phyloP scores from a whole-genome alignment of 2,888 invertebrate species.

The Eristalis arbustorum region DNA sequence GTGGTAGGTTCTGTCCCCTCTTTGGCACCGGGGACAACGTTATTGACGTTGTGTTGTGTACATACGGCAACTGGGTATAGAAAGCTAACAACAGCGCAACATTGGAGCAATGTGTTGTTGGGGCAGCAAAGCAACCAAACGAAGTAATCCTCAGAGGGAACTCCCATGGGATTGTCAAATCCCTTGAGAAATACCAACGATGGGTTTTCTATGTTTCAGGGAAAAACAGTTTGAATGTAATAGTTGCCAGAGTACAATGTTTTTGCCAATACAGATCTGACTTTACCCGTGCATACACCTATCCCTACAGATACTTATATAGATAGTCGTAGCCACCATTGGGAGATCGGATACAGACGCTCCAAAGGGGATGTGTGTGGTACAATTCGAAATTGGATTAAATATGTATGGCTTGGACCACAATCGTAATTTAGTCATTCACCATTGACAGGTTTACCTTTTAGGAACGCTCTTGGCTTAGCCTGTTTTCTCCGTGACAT shows the following conservation, averaged over 20 bases:
- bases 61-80: constrained; percentile 75
- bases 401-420: constrained; percentile 76
- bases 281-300: neutral
- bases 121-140: constrained; percentile 70
- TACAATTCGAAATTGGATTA: constrained; percentile 79
- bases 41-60: constrained; percentile 70
- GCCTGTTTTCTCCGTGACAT: constrained; percentile 88
- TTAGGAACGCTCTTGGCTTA: constrained; percentile 85
- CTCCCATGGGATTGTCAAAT: constrained; percentile 79
- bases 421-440: constrained; percentile 52
- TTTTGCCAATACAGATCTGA: constrained; percentile 32
- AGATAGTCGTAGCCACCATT: constrained; percentile 60
- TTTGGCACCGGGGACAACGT: constrained; percentile 62
- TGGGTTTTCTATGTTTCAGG: constrained; percentile 80
- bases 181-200: constrained; percentile 80
- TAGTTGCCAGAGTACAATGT: constrained; percentile 57
- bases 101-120: constrained; percentile 70
- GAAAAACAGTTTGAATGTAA: constrained; percentile 69
- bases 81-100: constrained; percentile 72
- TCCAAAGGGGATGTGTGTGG: constrained; percentile 71
- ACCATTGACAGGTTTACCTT: constrained; percentile 81
- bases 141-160: constrained; percentile 74
- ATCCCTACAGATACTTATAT: neutral
- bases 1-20: constrained; percentile 64
- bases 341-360: constrained; percentile 48